Conservation (phyloP, 2,797 vertebrate genomes). For the Parauchenoglanis punctatus region DNA sequence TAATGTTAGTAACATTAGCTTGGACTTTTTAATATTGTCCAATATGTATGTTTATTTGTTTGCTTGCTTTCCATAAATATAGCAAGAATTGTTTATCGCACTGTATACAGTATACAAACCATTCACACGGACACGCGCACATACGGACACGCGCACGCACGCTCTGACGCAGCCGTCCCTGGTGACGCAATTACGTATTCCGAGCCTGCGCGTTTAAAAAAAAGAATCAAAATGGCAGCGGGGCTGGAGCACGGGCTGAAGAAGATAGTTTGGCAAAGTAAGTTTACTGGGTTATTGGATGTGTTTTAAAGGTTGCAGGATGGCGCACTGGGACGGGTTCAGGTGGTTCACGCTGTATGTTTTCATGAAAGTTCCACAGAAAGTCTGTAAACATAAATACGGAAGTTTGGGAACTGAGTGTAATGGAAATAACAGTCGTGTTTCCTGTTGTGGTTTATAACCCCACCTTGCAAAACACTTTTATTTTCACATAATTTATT, state of each 20-base stretch:
- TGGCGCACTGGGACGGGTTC: not conserved
- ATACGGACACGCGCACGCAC: constrained; percentile 31
- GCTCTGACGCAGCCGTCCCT: constrained; percentile 39
- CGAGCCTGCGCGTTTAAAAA: constrained; percentile 56
- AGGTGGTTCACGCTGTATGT: not conserved
- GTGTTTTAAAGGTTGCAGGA: not conserved
- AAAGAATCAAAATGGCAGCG: constrained; percentile 74
- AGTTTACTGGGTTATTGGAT: constrained; percentile 59
- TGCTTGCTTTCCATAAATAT: not conserved
- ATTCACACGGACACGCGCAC: not conserved
- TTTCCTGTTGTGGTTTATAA: not conserved
- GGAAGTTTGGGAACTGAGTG: not conserved
- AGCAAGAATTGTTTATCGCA: not conserved
- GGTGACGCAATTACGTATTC: constrained; percentile 56
- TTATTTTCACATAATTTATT: not conserved
- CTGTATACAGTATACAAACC: not conserved
- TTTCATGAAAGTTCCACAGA: not conserved
- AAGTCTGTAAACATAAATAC: not conserved
- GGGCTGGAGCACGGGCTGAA: constrained; percentile 74
- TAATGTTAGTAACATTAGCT: not conserved
- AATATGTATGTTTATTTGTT: not conserved
- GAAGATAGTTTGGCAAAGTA: constrained; percentile 81
- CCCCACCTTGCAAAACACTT: too few species aligned
- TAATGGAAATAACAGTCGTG: not conserved
- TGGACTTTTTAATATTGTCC: too few species aligned